These are phyloP conservation scores for Darevskia mixta DNA, from an alignment of 2,797 vertebrate genomes.

Conservation along the genomic window DNA sequence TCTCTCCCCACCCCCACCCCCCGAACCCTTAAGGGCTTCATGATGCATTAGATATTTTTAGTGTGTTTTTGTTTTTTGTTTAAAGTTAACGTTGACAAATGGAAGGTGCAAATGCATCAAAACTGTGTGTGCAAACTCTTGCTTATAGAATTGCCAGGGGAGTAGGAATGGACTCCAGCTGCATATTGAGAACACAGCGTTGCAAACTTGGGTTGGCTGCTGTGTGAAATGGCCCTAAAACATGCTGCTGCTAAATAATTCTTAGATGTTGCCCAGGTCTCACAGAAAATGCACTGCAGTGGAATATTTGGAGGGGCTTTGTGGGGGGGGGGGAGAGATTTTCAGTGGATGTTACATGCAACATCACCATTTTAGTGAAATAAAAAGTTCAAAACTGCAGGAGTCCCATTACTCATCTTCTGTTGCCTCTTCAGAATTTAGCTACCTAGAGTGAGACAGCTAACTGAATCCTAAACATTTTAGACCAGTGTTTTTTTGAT, in stretches of 20 bases:
- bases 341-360: not conserved
- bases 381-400: not conserved
- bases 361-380: not conserved
- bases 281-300: slow-evolving; percentile 6
- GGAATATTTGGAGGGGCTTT: not conserved
- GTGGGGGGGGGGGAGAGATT: not conserved
- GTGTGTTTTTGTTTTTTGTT: no score
- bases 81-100: not conserved
- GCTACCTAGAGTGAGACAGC: not conserved
- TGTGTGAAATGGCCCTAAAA: not conserved
- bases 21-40: not conserved
- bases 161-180: not conserved
- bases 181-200: not conserved
- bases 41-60: not conserved
- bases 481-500: no score
- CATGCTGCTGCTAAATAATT: slow-evolving; percentile 23
- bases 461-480: not conserved
- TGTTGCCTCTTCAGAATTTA: not conserved
- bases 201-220: not conserved
- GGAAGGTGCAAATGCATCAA: not conserved
- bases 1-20: fast-evolving
- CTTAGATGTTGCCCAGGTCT: slow-evolving; percentile 21
- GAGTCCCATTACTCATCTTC: not conserved
- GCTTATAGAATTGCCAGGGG: not conserved
- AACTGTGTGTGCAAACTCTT: not conserved